phyloP scores from a whole-genome alignment of 2,113 vertebrate species.

The Gymnocephalus cernua region DNA sequence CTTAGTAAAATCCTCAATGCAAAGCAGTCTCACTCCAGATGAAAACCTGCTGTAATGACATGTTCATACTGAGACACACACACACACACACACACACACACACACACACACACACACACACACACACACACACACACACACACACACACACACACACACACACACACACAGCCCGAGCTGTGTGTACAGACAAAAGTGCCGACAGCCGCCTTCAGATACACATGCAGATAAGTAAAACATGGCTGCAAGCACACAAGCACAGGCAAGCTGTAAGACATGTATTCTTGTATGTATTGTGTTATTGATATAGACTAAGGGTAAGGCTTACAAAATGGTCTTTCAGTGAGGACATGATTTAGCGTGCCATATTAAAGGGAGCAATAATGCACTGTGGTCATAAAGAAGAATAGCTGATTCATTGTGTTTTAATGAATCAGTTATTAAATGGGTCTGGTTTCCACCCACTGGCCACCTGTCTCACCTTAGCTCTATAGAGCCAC shows the following conservation, averaged over 20 bases:
- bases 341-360: not conserved
- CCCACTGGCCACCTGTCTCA: conserved; percentile 6
- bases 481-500: not conserved
- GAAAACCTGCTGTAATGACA: conserved; percentile 63
- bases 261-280: not conserved
- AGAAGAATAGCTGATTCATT: conserved; percentile 11
- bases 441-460: conserved; percentile 7
- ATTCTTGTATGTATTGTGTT: not conserved
- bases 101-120: too few species aligned
- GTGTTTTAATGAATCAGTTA: conserved; percentile 15
- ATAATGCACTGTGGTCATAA: conserved; percentile 8
- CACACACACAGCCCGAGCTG: conserved; percentile 39
- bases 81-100: not conserved
- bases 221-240: conserved; percentile 24
- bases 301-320: not conserved
- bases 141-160: conserved; percentile 14
- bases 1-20: conserved; percentile 59
- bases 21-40: conserved; percentile 42
- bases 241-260: conserved; percentile 3
- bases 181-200: conserved; percentile 26
- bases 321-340: not conserved
- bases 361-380: conserved; percentile 6
- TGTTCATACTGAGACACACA: conserved; percentile 15
- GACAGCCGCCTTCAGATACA: conserved; percentile 48
- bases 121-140: conserved; percentile 13